Evolutionary conservation across 30 jellyfish, hydroid and myxozoan species (phyloP), one percentile per base, ranked within the genome.

Genomic region (Haliclystus octoradiatus): DNA sequence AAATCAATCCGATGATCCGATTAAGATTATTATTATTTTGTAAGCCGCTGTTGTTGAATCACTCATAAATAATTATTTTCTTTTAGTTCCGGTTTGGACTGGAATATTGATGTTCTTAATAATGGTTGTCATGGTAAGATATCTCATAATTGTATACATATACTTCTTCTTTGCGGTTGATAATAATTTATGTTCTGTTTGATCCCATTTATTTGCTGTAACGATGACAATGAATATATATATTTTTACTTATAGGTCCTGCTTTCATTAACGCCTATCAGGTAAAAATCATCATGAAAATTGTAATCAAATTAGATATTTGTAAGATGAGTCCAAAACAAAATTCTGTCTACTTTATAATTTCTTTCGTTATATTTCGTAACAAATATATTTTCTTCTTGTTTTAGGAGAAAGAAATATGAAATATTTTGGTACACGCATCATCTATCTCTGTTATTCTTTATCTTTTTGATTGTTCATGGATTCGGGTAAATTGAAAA

Each of bases 371-470:
- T n/a, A n/a, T n/a, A n/a, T n/a, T n/a, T n/a, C n/a, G n/a, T n/a
- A n/a, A n/a, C n/a, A n/a, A n/a, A n/a, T n/a, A 40, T 40, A 19
- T 40, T 82, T 78, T 14, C 28, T 24, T 0, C 46, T 1, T 9
- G 51, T 30, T 82, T 63, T 13, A 73, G 96, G 50, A 62, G 92
- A 52, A 35, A 76, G 26, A 77, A 53, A 13, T 85, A 65, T 61
- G 96, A 85, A 64, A 52, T 78, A 30, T 85, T 85, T 50, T 85
- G 94, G 94, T 85, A 64, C 34, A 72, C 96, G 29, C 96, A 85
- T 70, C 96, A 85, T 74, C 85, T 85, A 26, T 71, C 94, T 26
- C 52, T 85, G 0, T 50, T 34, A 23, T 85, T 85, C 75, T 74
- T 78, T 25, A 81, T 70, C 28, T 64, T 78, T 30, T 78, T 74